Evolutionary conservation across 1,140 invertebrate species (phyloP).

Genomic region (Calliphora vicina): DNA sequence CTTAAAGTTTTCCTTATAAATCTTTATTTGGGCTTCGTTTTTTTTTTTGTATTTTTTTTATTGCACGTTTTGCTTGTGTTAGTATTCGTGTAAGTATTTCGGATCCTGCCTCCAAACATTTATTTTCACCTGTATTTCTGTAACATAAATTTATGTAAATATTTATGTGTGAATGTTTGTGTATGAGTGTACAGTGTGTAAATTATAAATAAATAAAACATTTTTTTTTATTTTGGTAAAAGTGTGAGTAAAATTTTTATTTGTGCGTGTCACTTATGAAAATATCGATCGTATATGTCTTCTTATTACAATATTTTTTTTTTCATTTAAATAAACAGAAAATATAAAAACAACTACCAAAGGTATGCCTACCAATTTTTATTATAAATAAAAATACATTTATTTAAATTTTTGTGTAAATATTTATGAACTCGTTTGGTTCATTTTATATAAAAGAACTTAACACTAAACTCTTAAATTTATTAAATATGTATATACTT

Average conservation of each 20-base stretch:
- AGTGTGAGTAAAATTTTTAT: not conserved
- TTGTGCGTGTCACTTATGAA: not conserved
- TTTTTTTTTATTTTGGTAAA: not conserved
- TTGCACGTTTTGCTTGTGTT: not conserved
- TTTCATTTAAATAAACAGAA: not conserved
- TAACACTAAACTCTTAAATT: too few relatives aligned
- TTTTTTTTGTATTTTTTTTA: not conserved
- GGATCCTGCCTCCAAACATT: not conserved
- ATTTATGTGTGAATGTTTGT: not conserved
- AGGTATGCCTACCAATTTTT: not conserved
- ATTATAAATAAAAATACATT: too few relatives aligned
- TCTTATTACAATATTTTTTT: too few relatives aligned
- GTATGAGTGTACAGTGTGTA: not conserved
- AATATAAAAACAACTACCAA: not conserved
- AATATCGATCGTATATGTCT: not conserved
- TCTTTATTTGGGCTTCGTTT: not conserved
- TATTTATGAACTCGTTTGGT: not conserved
- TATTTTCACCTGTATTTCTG: not conserved
- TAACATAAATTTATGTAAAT: not conserved
- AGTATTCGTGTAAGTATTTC: not conserved
- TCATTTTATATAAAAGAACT: not conserved
- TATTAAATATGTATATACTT: too few relatives aligned
- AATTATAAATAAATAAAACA: conserved; percentile 15
- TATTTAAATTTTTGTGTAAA: not conserved
- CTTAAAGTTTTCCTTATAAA: not conserved